Conservation (phyloP, 1,140 invertebrate genomes). For the Riptortus pedestris region DNA sequence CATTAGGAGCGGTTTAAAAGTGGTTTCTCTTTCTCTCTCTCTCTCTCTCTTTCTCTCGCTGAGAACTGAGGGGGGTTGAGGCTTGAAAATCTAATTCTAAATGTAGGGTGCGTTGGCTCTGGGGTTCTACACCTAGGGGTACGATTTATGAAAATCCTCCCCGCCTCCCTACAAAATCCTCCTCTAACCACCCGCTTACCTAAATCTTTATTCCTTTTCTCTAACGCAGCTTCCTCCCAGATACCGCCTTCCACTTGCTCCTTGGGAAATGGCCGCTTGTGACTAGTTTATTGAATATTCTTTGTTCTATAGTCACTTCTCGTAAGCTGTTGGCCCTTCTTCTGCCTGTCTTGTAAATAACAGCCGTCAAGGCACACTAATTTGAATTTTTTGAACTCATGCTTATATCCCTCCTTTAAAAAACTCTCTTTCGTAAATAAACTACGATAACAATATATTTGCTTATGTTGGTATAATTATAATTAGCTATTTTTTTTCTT, state of each 20-base stretch:
- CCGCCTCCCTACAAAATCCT: neutral
- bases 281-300: too few species aligned
- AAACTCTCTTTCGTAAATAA: neutral
- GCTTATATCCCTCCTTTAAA: neutral
- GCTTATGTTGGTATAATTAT: too few species aligned
- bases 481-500: too few species aligned
- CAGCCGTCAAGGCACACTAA: neutral
- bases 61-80: too few species aligned
- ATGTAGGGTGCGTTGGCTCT: conserved; percentile 1
- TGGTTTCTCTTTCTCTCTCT: too few species aligned
- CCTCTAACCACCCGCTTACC: conserved; percentile 16
- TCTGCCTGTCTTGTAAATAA: neutral
- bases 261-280: too few species aligned
- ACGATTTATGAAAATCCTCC: conserved; percentile 23
- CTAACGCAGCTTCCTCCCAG: neutral
- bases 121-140: conserved; percentile 18
- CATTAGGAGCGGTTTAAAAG: too few species aligned
- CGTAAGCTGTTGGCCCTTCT: neutral
- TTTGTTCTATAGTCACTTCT: too few species aligned
- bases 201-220: conserved; percentile 4
- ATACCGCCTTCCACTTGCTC: neutral
- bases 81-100: conserved; percentile 10
- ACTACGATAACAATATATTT: too few species aligned
- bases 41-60: too few species aligned
- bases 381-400: neutral